Percentiles rank a stretch among this genome's conserved stretches.
Conservation (phyloP, 1,140 invertebrate species). For the Drosophila carrolli region DNA sequence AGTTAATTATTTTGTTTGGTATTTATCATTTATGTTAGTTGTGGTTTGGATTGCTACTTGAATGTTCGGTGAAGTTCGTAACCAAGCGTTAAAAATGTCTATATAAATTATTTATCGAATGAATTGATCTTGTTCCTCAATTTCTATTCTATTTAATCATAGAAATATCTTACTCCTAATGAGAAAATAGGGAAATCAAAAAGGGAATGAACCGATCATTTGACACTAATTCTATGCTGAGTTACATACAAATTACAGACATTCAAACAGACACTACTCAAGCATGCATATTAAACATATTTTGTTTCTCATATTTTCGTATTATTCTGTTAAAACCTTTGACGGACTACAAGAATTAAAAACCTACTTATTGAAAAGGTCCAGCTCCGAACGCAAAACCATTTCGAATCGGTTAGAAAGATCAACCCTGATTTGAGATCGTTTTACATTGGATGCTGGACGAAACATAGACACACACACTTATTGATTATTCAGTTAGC, state of each 20-base stretch:
- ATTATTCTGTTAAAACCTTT: conserved; percentile 32
- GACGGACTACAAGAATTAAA: conserved; percentile 47
- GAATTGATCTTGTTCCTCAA: conserved; percentile 39
- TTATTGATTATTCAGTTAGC: conserved; percentile 41
- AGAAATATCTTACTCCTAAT: conserved; percentile 13
- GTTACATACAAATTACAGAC: conserved; percentile 44
- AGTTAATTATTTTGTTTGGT: conserved; percentile 69
- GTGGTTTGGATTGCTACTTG: conserved; percentile 48
- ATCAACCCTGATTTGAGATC: background rate
- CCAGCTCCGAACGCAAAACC: conserved; percentile 12
- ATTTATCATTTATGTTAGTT: conserved; percentile 65
- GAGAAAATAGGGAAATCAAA: conserved; percentile 7
- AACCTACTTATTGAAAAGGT: conserved; percentile 37
- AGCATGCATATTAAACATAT: conserved; percentile 52
- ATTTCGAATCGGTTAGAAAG: background rate
- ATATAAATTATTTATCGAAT: conserved; percentile 15
- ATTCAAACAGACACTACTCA: conserved; percentile 65
- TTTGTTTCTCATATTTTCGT: conserved; percentile 18
- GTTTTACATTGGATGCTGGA: conserved; percentile 10
- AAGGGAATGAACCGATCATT: conserved; percentile 12
- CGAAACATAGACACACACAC: conserved; percentile 40
- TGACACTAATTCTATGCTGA: conserved; percentile 9
- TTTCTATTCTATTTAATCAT: conserved; percentile 22
- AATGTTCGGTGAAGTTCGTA: conserved; percentile 40
- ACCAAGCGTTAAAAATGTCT: conserved; percentile 21